Percentiles rank a stretch among this genome's conserved stretches.
These are phyloP conservation scores for Brachyhypopomus occidentalis DNA, from an alignment of 2,113 vertebrate species.

Conservation along the genomic window DNA sequence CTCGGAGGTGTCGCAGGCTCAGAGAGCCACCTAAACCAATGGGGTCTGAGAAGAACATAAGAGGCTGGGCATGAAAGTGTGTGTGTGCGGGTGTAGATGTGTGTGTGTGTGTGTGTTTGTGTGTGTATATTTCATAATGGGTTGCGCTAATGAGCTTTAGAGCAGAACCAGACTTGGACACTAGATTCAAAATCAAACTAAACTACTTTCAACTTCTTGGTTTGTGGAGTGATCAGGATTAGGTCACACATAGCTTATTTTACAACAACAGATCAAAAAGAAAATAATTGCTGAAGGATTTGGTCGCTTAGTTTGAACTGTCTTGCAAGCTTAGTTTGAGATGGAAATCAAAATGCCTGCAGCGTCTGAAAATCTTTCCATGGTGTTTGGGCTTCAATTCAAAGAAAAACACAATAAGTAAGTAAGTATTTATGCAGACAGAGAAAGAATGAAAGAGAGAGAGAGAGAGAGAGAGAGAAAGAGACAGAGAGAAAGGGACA, in stretches of 20 bases:
- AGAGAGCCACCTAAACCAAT: slow-evolving; percentile 30
- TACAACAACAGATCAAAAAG: neutral
- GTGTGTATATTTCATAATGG: neutral
- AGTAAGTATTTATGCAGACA: neutral
- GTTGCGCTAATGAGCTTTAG: neutral
- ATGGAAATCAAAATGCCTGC: no score
- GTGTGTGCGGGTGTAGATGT: no score
- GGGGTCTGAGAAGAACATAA: slow-evolving; percentile 31
- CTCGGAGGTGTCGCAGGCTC: slow-evolving; percentile 5
- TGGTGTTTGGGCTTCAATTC: neutral
- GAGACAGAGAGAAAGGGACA: neutral
- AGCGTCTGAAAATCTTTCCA: no score
- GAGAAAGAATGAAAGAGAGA: neutral
- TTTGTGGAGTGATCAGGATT: slow-evolving; percentile 1
- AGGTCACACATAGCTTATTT: neutral
- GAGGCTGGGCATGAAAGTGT: neutral
- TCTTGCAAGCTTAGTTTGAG: no score
- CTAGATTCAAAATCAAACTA: slow-evolving; percentile 26
- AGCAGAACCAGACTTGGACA: neutral
- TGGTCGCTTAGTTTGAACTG: no score
- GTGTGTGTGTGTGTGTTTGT: neutral
- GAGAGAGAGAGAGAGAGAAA: neutral
- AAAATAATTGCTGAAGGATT: no score
- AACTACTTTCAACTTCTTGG: slow-evolving; percentile 15
- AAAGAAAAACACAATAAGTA: neutral